phyloP scores from a whole-genome alignment of 2,113 vertebrate genomes.

The Lampris megalopsis region DNA sequence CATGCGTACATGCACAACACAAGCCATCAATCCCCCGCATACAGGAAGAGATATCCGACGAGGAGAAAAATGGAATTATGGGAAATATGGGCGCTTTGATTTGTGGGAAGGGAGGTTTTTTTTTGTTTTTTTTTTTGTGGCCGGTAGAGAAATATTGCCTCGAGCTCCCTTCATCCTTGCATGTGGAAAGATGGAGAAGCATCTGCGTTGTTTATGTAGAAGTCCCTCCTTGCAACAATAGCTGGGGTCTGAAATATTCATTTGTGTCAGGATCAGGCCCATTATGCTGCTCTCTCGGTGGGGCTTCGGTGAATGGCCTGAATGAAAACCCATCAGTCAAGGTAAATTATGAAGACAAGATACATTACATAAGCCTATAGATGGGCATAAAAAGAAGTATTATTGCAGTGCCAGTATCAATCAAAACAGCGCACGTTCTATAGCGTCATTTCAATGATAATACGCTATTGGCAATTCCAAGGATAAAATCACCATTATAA shows the following conservation, averaged over 20 bases:
- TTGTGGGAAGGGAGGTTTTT: conserved; percentile 60
- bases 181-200: conserved; percentile 67
- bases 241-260: conserved; percentile 79
- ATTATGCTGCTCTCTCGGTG: conserved; percentile 69
- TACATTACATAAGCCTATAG: conserved; percentile 77
- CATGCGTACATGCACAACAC: conserved; percentile 38
- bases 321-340: conserved; percentile 75
- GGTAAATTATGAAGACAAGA: conserved; percentile 77
- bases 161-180: conserved; percentile 66
- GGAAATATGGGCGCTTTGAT: conserved; percentile 76
- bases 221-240: conserved; percentile 69
- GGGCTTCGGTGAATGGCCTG: conserved; percentile 67
- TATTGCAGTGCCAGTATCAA: conserved; percentile 69
- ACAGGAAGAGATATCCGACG: conserved; percentile 71
- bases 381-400: conserved; percentile 71
- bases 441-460: conserved; percentile 76
- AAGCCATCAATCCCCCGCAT: conserved; percentile 75
- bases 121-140: conserved; percentile 58
- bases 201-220: conserved; percentile 76
- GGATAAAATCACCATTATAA: conserved; percentile 76
- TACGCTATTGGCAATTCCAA: conserved; percentile 74
- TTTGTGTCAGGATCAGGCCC: conserved; percentile 79
- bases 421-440: conserved; percentile 55
- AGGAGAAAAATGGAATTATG: conserved; percentile 77
- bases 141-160: conserved; percentile 68